Percentiles rank a stretch among this genome's conserved stretches.
Conservation (phyloP, 2,113 vertebrate genomes). For the Austrofundulus limnaeus region DNA sequence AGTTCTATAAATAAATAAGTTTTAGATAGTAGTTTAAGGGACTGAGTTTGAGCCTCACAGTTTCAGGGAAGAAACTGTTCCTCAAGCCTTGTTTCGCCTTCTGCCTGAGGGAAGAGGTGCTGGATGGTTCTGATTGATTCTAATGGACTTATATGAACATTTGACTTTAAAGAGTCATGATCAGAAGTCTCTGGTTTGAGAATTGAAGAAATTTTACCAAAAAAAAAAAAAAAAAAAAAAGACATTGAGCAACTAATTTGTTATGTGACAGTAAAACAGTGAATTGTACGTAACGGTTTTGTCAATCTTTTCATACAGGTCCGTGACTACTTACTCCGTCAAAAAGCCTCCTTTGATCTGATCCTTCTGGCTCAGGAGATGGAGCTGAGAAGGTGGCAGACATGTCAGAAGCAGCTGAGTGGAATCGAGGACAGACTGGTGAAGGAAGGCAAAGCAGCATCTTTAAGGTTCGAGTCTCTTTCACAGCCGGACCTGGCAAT, state of each 20-base stretch:
- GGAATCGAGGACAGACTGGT: constrained; percentile 75
- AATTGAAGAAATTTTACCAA: neutral
- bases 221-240: too few relatives aligned
- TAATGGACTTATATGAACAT: too few relatives aligned
- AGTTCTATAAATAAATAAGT: too few relatives aligned
- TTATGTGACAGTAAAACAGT: neutral
- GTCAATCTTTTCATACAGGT: constrained; percentile 62
- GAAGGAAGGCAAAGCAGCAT: constrained; percentile 55
- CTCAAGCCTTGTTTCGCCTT: too few relatives aligned
- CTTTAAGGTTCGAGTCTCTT: constrained; percentile 73
- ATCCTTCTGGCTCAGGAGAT: constrained; percentile 84
- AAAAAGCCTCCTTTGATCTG: constrained; percentile 90
- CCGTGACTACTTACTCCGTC: constrained; percentile 83
- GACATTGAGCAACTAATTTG: too few relatives aligned
- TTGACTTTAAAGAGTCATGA: too few relatives aligned
- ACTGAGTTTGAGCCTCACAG: too few relatives aligned
- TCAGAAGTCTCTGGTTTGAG: too few relatives aligned
- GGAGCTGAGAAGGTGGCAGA: constrained; percentile 81
- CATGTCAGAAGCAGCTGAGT: constrained; percentile 71
- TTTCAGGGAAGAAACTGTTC: too few relatives aligned
- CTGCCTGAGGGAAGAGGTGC: too few relatives aligned
- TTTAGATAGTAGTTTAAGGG: too few relatives aligned
- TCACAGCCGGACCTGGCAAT: constrained; percentile 72
- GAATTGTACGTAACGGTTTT: neutral
- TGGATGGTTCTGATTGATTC: too few relatives aligned